Base-by-base conservation (phyloP, 2,797 vertebrate species). In the Acrossocheilus wenchowensis region DNA sequence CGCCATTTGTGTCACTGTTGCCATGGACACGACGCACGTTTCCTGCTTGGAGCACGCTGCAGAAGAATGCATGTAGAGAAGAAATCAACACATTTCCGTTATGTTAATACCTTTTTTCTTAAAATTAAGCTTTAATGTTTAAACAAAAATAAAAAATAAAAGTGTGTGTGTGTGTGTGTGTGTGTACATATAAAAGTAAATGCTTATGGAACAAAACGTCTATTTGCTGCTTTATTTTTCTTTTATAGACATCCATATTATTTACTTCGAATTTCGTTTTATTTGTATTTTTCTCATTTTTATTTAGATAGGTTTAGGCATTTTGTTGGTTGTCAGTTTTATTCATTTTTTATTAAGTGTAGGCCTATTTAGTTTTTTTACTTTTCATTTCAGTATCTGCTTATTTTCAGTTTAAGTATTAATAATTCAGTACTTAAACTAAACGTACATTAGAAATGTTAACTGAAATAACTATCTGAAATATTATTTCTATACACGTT, bases 1-100 rank as follows among this genome's bases (percentile, higher is more conserved):
- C 23, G 69, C 50, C 34, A 80, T 81, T 74, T 60, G 91, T 89
- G 88, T 36, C 1, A 57, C 39, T 8, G 92, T 94, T 92, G 41
- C 88, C 87, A 86, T 90, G 89, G 92, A 60, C 26, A 90, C 75
- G n/a, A 30, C 14, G 52, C 41, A 21, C 19, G 81, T 71, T 73
- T 87, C 62, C 45, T 36, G 75, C 10, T 78, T 21, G 10, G 45
- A 72, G 23, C 34, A 34, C 10, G 43, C 69, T 30, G 52, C 45
- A 52, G 41, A 43, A 43, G 41, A 43, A 34, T 17, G 48, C 15
- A 54, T 48, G 30, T 45, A 43, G n/a, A 50, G 5, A 6, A 36
- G 3, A 43, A 19, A 45, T 9, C 10, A 80, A 52, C 21, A 17
- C 39, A 30, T 23, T 34, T 34, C 15, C 30, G 10, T 36, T 78